Percentiles rank a stretch among this genome's conserved stretches.
These are phyloP conservation scores for fruit fly (Drosophila melanogaster) DNA, from an alignment of 1,140 invertebrate genomes.

Conservation along the genomic window DNA sequence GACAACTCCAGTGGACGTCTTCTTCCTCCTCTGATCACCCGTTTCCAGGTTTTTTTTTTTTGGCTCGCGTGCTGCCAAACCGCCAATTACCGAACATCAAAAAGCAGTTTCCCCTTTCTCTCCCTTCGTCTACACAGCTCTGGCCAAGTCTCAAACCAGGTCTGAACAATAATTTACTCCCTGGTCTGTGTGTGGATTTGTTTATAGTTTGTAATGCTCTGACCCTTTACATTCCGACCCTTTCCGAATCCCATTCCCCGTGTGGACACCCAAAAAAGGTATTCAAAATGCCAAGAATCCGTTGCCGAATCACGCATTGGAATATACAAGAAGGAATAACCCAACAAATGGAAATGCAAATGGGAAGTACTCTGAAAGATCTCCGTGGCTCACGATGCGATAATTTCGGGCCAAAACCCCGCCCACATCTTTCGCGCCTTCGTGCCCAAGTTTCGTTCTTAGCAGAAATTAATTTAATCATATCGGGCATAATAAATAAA, in stretches of 20 bases:
- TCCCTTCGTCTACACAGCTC: neutral
- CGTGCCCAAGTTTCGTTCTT: constrained; percentile 14
- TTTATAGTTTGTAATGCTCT: constrained; percentile 57
- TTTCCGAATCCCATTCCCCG: neutral
- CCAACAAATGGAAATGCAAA: constrained; percentile 58
- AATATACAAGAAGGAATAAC: constrained; percentile 11
- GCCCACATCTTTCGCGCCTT: constrained; percentile 19
- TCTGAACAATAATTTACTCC: constrained; percentile 79
- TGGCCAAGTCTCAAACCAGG: constrained; percentile 13
- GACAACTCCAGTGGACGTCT: constrained; percentile 22
- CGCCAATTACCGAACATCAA: constrained; percentile 82
- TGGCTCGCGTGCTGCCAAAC: constrained; percentile 80
- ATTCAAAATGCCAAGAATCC: constrained; percentile 73
- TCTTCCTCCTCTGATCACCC: constrained; percentile 2
- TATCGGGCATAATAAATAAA: constrained; percentile 74
- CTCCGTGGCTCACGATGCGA: constrained; percentile 68
- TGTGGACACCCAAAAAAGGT: constrained; percentile 73
- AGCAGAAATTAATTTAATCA: constrained; percentile 74
- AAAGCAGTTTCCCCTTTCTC: constrained; percentile 69
- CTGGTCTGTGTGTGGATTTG: constrained; percentile 73
- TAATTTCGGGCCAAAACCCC: constrained; percentile 56
- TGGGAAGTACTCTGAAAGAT: constrained; percentile 60
- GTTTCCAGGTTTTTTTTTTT: constrained; percentile 32
- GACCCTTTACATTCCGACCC: constrained; percentile 18
- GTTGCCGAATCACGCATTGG: constrained; percentile 71